Base-by-base conservation (phyloP, 2,888 invertebrate genomes). In the Coelinius sp. region DNA sequence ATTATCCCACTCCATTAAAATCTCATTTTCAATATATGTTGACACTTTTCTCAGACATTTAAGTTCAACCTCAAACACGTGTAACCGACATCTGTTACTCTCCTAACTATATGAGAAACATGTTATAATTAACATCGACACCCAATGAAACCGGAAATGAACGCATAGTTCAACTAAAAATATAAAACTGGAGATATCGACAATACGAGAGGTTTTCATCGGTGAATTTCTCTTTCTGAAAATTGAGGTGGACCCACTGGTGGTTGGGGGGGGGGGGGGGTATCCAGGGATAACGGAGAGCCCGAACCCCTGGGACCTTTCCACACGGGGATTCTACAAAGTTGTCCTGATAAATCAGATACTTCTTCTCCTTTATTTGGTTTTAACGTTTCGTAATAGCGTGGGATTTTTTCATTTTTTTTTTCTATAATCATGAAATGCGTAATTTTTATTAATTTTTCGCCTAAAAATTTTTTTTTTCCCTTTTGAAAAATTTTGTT, bases 91-190 rank as follows among this genome's bases (percentile, higher is more conserved):
- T 70, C 53, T 53, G 25, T n/a, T 17, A 10, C 44, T 22, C 59
- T 81, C 83, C 80, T 79, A 83, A 80, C 8, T 2, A 20, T 10
- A 83, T 82, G 83, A 82, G 82, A 83, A 84, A 82, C 79, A 73
- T 78, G 81, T 78, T 80, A 83, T 80, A 83, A 84, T 84, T 84
- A 84, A 83, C 80, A 79, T 82, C 80, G 79, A 81, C 82, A 82
- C 82, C 81, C 75, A 69, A 49, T 66, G 68, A 75, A 64, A 17
- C 46, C 41, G 77, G 77, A 79, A 80, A 75, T 76, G 75, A 77
- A 75, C 73, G n/a, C 41, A 41, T 12, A n/a, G 41, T n/a, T n/a
- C n/a, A 14, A n/a, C 17, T 17, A 8, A 49, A 10, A 17, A 1
- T 1, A 14, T 31, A 35, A 35, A 35, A 59, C 8, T 56, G 14